Conservation (phyloP, 2,888 invertebrate genomes). For the Microchrysa polita region DNA sequence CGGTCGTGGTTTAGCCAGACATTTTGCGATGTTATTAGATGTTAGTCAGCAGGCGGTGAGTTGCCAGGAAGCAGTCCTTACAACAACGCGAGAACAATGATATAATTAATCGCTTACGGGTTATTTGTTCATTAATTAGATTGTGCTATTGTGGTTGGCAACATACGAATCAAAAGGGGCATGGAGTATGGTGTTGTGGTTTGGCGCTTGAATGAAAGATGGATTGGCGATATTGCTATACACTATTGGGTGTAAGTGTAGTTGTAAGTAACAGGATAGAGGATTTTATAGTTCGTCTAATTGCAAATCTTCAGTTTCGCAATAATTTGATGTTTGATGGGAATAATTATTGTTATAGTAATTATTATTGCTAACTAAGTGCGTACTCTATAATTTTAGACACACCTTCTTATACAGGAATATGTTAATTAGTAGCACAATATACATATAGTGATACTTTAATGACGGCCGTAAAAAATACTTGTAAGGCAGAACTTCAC, state of each 20-base stretch:
- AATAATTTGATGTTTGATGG: background rate
- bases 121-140: conserved; percentile 33
- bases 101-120: conserved; percentile 33
- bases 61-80: background rate
- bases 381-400: background rate
- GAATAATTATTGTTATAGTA: background rate
- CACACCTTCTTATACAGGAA: background rate
- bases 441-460: background rate
- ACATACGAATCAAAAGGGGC: background rate
- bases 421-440: background rate
- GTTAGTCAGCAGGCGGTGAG: too few species aligned
- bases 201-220: background rate
- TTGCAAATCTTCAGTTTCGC: conserved; percentile 2
- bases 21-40: too few species aligned
- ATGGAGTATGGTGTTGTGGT: background rate
- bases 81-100: background rate
- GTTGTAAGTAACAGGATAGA: background rate
- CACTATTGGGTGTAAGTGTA: background rate
- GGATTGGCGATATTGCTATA: background rate
- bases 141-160: conserved; percentile 16
- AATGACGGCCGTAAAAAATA: background rate
- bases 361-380: background rate
- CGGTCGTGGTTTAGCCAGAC: too few species aligned
- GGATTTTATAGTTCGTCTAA: background rate
- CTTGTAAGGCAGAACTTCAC: too few species aligned